phyloP scores from a whole-genome alignment of 2,113 vertebrate genomes.

The Proteles cristata region DNA sequence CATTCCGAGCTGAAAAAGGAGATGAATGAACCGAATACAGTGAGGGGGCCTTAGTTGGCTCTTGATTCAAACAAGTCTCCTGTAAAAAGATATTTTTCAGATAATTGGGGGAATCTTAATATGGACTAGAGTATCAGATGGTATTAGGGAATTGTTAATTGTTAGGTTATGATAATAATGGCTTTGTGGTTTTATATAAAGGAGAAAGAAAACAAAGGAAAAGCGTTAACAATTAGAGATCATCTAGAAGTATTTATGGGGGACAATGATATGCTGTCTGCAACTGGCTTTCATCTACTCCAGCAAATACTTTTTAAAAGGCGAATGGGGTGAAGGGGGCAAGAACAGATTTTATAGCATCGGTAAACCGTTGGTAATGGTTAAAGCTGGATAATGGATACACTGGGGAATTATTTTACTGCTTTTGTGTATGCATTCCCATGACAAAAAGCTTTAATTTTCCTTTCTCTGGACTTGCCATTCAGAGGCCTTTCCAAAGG shows the following conservation, averaged over 20 bases:
- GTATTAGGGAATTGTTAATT: background rate
- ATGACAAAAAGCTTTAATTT: background rate
- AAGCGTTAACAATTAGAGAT: background rate
- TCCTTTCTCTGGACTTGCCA: background rate
- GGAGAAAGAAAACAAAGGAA: background rate
- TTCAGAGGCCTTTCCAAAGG: conserved; percentile 27
- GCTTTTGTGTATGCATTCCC: background rate
- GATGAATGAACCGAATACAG: background rate
- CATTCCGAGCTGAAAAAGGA: background rate
- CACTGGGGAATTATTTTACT: background rate
- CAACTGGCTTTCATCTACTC: background rate
- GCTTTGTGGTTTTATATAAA: background rate
- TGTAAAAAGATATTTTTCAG: background rate
- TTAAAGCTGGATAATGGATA: no score
- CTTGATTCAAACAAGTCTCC: background rate
- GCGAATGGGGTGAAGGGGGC: background rate
- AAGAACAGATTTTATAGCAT: background rate
- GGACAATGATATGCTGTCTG: background rate
- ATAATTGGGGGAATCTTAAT: background rate
- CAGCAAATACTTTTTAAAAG: background rate
- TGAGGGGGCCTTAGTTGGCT: background rate
- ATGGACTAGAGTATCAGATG: background rate
- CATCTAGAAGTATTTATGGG: background rate
- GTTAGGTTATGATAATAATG: background rate
- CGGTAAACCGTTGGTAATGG: background rate